phyloP scores from a whole-genome alignment of 1,140 invertebrate species.

The Conus ventricosus region DNA sequence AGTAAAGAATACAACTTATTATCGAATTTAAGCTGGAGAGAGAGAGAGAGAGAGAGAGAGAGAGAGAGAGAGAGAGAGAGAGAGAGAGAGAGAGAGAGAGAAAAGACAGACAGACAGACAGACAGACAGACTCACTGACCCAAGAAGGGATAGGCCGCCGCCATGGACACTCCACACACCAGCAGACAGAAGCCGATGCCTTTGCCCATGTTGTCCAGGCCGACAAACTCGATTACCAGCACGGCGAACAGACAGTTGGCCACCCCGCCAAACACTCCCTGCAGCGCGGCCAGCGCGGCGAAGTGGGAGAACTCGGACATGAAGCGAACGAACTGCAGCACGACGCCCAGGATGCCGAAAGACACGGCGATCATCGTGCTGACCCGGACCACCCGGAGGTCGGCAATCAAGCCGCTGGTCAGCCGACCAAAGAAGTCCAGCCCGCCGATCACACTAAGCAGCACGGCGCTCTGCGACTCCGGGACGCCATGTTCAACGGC shows the following conservation, averaged over 20 bases:
- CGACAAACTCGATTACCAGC: constrained; percentile 28
- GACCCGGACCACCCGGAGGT: constrained; percentile 1
- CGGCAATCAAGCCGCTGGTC: constrained; percentile 9
- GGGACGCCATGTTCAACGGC: constrained; percentile 1
- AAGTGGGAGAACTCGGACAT: neutral
- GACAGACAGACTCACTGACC: neutral
- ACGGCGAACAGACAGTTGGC: constrained; percentile 13
- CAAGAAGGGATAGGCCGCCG: constrained; percentile 4
- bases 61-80: constrained; percentile 20
- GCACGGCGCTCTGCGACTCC: neutral
- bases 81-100: constrained; percentile 24
- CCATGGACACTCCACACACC: neutral
- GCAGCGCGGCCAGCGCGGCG: constrained; percentile 12
- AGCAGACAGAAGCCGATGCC: constrained; percentile 17
- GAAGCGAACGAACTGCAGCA: constrained; percentile 25
- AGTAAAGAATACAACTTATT: too few relatives aligned
- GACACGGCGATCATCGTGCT: constrained; percentile 12
- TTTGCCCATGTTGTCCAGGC: constrained; percentile 14
- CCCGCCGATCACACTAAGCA: constrained; percentile 22
- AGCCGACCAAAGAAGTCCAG: constrained; percentile 19
- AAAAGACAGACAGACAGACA: neutral
- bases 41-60: constrained; percentile 24
- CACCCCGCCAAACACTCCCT: constrained; percentile 14
- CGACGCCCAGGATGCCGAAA: neutral
- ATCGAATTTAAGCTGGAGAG: neutral